Conservation (phyloP, 2,888 invertebrate species). For the Erynnis tages region DNA sequence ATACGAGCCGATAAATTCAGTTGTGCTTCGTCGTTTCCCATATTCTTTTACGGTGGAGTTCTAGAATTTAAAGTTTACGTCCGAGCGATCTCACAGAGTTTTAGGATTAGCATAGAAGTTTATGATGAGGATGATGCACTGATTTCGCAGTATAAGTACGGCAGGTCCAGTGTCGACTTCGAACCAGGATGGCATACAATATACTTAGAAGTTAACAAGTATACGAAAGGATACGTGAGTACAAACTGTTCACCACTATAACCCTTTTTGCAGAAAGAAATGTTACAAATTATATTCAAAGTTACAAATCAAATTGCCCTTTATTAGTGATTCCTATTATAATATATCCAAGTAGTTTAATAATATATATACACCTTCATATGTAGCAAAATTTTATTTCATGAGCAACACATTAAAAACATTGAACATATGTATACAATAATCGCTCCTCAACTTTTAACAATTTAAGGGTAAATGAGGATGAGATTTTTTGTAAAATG, state of each 20-base stretch:
- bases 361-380: no score
- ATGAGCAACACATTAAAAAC: no score
- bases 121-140: constrained; percentile 32
- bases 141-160: constrained; percentile 29
- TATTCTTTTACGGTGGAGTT: constrained; percentile 33
- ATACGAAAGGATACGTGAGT: constrained; percentile 42
- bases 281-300: no score
- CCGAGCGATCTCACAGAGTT: constrained; percentile 30
- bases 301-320: no score
- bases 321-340: no score
- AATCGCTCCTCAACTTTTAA: no score
- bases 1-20: constrained; percentile 35
- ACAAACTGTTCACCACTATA: background rate
- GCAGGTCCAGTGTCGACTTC: constrained; percentile 28
- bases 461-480: no score
- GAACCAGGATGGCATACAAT: constrained; percentile 38
- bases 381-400: no score
- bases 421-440: no score
- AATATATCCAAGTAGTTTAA: no score
- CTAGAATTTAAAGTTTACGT: constrained; percentile 38
- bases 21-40: constrained; percentile 38
- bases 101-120: constrained; percentile 37
- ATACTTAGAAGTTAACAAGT: constrained; percentile 30
- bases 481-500: no score
- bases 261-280: no score